Evolutionary conservation across 1,140 invertebrate species (phyloP).

Genomic region (Colletes latitarsis): DNA sequence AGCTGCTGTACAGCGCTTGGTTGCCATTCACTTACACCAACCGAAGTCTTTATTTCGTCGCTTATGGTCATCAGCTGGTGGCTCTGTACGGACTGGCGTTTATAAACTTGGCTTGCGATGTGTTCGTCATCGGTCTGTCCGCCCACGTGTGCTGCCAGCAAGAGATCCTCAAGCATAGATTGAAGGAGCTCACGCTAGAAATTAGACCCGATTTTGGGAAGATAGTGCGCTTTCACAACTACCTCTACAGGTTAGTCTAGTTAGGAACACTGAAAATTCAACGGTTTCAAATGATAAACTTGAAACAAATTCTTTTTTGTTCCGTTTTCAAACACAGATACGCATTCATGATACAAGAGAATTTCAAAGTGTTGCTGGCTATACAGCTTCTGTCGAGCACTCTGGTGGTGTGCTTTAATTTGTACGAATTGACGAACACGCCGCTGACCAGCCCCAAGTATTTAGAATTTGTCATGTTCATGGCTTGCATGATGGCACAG

Average conservation of each 20-base stretch:
- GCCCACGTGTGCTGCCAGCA: slow-evolving; percentile 56
- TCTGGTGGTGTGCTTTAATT: slow-evolving; percentile 50
- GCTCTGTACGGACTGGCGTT: slow-evolving; percentile 34
- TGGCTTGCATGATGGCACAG: slow-evolving; percentile 62
- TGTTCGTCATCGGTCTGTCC: slow-evolving; percentile 44
- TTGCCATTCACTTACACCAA: slow-evolving; percentile 52
- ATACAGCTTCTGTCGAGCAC: slow-evolving; percentile 53
- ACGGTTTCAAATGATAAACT: too few species aligned
- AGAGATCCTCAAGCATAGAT: slow-evolving; percentile 53
- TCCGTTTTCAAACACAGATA: slow-evolving; percentile 20
- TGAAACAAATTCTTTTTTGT: too few species aligned
- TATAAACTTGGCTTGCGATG: slow-evolving; percentile 60
- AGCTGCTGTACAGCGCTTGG: slow-evolving; percentile 61
- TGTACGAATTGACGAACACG: slow-evolving; percentile 62
- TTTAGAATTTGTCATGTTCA: slow-evolving; percentile 48
- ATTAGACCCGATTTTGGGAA: not conserved
- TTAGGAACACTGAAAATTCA: too few species aligned
- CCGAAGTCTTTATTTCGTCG: slow-evolving; percentile 42
- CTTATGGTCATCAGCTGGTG: slow-evolving; percentile 58
- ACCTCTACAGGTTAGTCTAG: slow-evolving; percentile 49
- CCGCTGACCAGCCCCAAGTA: slow-evolving; percentile 75
- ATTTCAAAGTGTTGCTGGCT: slow-evolving; percentile 45
- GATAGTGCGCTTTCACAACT: slow-evolving; percentile 53
- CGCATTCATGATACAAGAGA: slow-evolving; percentile 31
- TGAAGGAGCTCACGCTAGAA: slow-evolving; percentile 15